These are phyloP conservation scores for Spinus pinus DNA, from an alignment of 2,797 vertebrate species.

Conservation along the genomic window DNA sequence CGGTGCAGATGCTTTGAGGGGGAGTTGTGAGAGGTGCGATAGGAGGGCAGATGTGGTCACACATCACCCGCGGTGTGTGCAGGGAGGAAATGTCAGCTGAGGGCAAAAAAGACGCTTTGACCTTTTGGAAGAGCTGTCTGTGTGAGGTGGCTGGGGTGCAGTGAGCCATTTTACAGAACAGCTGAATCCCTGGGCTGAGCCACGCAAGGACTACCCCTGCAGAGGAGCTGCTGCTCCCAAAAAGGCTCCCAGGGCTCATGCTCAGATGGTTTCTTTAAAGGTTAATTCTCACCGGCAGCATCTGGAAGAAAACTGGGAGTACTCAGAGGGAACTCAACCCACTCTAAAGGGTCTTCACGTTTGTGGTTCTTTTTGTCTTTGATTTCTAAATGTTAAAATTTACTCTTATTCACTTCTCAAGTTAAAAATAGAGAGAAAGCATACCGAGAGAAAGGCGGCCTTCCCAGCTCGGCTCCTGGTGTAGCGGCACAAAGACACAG, in stretches of 20 bases:
- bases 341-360: background rate
- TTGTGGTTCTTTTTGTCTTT: background rate
- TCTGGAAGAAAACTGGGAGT: background rate
- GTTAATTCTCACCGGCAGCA: conserved; percentile 19
- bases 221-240: background rate
- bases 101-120: background rate
- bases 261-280: conserved; percentile 10
- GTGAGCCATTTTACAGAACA: background rate
- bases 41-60: background rate
- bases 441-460: background rate
- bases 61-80: background rate
- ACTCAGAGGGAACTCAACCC: background rate
- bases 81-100: background rate
- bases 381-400: conserved; percentile 17
- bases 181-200: background rate
- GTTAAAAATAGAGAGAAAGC: background rate
- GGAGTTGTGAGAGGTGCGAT: background rate
- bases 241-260: background rate
- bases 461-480: background rate
- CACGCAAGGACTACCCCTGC: background rate
- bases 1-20: background rate
- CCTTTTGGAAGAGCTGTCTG: background rate
- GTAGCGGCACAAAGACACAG: background rate
- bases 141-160: background rate
- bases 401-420: conserved; percentile 4